phyloP scores from a whole-genome alignment of 2,113 vertebrate species.

The Halichoeres trimaculatus region DNA sequence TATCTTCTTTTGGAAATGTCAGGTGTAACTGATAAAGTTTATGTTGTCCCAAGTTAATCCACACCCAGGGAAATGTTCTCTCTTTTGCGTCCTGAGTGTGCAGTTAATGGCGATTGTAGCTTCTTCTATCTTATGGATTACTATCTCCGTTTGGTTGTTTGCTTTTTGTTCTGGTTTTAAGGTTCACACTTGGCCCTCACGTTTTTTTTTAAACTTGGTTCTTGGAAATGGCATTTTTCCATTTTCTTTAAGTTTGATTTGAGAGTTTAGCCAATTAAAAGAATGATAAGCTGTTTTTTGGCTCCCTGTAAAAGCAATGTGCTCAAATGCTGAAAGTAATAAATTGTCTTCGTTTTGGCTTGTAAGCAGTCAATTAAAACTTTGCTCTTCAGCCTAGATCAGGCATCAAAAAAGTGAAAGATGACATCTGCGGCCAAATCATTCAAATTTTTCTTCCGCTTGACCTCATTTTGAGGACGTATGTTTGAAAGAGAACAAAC shows the following conservation, averaged over 20 bases:
- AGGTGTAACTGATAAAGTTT: too few relatives aligned
- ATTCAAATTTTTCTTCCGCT: slow-evolving; percentile 25
- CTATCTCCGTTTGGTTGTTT: too few relatives aligned
- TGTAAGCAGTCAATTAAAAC: slow-evolving; percentile 30
- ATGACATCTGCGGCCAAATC: slow-evolving; percentile 16
- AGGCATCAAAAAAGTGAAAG: slow-evolving; percentile 28
- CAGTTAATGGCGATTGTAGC: too few relatives aligned
- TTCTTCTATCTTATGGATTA: too few relatives aligned
- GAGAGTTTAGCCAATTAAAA: slow-evolving; percentile 28
- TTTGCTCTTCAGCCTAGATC: slow-evolving; percentile 35
- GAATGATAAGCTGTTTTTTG: slow-evolving; percentile 7
- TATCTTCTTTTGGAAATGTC: too few relatives aligned
- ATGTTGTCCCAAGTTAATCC: too few relatives aligned
- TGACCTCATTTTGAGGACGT: slow-evolving; percentile 43
- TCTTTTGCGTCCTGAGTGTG: too few relatives aligned
- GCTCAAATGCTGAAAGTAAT: slow-evolving; percentile 20
- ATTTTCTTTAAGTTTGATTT: slow-evolving; percentile 5
- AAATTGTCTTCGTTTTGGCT: slow-evolving; percentile 21
- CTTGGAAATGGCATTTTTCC: not conserved
- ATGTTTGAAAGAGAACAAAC: not conserved
- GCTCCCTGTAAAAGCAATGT: slow-evolving; percentile 12
- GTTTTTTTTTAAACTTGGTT: not conserved
- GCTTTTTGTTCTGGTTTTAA: too few relatives aligned
- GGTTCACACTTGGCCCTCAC: not conserved
- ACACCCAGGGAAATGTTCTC: too few relatives aligned